These are phyloP conservation scores for Macrocentrus cingulum DNA, from an alignment of 1,140 invertebrate species.

Conservation along the genomic window DNA sequence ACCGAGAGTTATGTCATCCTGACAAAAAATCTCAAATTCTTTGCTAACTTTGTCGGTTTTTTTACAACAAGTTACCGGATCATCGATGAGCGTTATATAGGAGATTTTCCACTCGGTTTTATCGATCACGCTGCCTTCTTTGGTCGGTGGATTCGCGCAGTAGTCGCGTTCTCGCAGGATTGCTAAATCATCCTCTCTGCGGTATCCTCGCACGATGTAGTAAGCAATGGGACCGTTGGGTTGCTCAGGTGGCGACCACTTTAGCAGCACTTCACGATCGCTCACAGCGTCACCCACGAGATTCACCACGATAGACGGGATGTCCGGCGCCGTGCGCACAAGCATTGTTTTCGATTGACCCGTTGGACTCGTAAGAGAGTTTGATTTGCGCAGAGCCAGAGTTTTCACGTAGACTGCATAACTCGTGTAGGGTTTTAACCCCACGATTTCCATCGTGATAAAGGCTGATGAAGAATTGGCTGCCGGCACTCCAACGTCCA, in stretches of 20 bases:
- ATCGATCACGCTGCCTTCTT: conserved; percentile 30
- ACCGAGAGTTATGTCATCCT: conserved; percentile 36
- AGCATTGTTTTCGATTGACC: conserved; percentile 61
- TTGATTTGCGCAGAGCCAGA: conserved; percentile 37
- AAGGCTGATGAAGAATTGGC: conserved; percentile 6
- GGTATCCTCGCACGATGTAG: conserved; percentile 61
- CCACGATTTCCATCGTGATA: conserved; percentile 49
- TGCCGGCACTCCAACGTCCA: conserved; percentile 40
- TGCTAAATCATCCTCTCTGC: conserved; percentile 49
- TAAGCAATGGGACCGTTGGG: conserved; percentile 68
- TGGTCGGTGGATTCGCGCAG: conserved; percentile 50
- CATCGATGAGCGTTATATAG: conserved; percentile 23
- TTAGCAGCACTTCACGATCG: conserved; percentile 58
- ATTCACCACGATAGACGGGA: conserved; percentile 62
- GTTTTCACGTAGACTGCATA: conserved; percentile 73
- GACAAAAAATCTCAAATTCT: conserved; percentile 42
- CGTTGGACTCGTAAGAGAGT: conserved; percentile 47
- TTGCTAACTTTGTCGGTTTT: conserved; percentile 32
- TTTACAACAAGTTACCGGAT: conserved; percentile 33
- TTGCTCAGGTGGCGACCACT: conserved; percentile 65
- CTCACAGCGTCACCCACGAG: conserved; percentile 51
- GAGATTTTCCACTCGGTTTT: conserved; percentile 25
- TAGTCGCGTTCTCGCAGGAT: conserved; percentile 62
- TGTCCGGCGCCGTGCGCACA: conserved; percentile 64
- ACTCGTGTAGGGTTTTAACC: conserved; percentile 65